Conservation (phyloP, 1,140 invertebrate genomes). For the Yoshiicerus persimilis region DNA sequence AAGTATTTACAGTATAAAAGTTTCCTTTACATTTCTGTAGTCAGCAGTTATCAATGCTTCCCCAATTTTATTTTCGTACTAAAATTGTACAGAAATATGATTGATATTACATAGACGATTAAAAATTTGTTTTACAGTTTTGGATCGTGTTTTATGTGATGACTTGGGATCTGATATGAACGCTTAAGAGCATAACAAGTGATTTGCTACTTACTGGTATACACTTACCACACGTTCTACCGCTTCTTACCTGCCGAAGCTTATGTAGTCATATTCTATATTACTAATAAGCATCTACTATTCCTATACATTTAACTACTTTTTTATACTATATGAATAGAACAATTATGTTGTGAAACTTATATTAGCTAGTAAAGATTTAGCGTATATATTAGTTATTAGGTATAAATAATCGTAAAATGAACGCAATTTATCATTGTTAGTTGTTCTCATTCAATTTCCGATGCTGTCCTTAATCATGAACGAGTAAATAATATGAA, state of each 20-base stretch:
- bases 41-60: not conserved
- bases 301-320: conserved; percentile 7
- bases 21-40: too few relatives aligned
- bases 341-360: not conserved
- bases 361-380: not conserved
- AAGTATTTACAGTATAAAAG: too few relatives aligned
- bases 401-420: not conserved
- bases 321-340: conserved; percentile 5
- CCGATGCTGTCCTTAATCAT: not conserved
- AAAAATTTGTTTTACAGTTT: conserved; percentile 51
- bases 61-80: not conserved
- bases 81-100: not conserved
- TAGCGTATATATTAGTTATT: not conserved
- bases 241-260: conserved; percentile 1
- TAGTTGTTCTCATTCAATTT: not conserved
- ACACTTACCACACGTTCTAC: not conserved
- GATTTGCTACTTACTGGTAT: not conserved
- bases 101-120: not conserved
- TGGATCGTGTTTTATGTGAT: conserved; percentile 55
- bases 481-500: not conserved
- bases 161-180: conserved; percentile 16
- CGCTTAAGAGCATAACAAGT: not conserved
- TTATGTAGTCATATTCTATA: conserved; percentile 4
- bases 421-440: not conserved
- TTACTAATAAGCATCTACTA: not conserved